Evolutionary conservation across 2,888 invertebrate species (phyloP).

Genomic region (Drepana falcataria): DNA sequence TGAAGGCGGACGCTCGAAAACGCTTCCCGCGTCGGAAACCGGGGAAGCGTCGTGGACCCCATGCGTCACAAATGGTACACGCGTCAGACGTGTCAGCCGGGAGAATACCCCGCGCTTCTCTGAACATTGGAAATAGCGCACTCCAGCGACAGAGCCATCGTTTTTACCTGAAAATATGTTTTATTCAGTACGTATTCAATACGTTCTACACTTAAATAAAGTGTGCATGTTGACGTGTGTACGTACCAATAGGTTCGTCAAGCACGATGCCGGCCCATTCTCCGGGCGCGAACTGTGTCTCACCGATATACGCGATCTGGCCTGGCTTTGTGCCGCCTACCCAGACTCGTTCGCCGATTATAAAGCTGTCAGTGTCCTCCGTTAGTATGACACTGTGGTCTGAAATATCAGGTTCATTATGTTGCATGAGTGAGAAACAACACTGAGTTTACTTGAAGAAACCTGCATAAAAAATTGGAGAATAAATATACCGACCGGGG

Average conservation of each 20-base stretch:
- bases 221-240: constrained; percentile 1
- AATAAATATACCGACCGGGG: constrained; percentile 18
- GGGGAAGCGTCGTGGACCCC: constrained; percentile 69
- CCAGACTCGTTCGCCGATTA: constrained; percentile 96
- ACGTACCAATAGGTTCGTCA: constrained; percentile 93
- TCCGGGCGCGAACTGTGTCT: constrained; percentile 97
- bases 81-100: constrained; percentile 89
- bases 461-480: background rate
- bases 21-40: constrained; percentile 68
- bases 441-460: constrained; percentile 4
- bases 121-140: constrained; percentile 95
- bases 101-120: constrained; percentile 96
- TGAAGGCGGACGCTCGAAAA: constrained; percentile 67
- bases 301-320: constrained; percentile 94
- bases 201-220: constrained; percentile 2
- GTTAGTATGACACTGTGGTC: constrained; percentile 91
- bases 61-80: constrained; percentile 81
- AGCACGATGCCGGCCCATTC: constrained; percentile 99
- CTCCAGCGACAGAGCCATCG: constrained; percentile 95
- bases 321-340: constrained; percentile 95
- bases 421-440: constrained; percentile 1
- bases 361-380: constrained; percentile 95
- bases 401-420: constrained; percentile 54
- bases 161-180: constrained; percentile 87
- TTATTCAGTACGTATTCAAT: background rate